Base-by-base conservation (phyloP, 2,888 invertebrate species). In the Harpalus rubripes region DNA sequence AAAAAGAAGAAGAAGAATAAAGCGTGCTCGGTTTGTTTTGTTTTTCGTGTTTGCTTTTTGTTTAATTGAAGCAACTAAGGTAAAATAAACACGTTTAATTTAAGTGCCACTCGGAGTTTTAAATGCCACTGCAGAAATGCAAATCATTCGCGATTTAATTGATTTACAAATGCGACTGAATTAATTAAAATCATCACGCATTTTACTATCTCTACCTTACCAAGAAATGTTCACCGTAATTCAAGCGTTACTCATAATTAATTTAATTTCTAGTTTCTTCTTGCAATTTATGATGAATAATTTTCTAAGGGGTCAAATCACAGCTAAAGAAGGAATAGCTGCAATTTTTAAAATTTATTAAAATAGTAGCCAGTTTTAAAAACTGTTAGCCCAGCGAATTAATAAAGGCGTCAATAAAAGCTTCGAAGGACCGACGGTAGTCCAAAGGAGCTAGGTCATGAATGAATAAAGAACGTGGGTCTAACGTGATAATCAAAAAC, bases 1-100 rank as follows among this genome's bases (percentile, higher is more conserved):
- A 78, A 78, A 78, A 32, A 74, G 74, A 74, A 56, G 74, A 74
- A 56, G 58, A 78, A 78, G 78, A 78, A 78, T 26, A 41, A 74
- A 74, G 44, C 72, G 72, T n/a, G 18, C 72, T 74, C 44, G 41
- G 18, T 18, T 74, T 44, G 72, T 74, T 74, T 68, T 63, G 63
- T n/a, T 63, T 32, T 68, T n/a, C 68, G 32, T 68, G 26, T 68
- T 68, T 39, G 68, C 68, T 68, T 44, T 68, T 74, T 74, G 72
- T 74, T 74, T 74, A 74, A 74, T 74, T 74, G 72, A 44, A 74
- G 44, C 72, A 74, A 74, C 72, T 74, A 44, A 74, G 72, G 72
- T 74, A 74, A 74, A 74, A 74, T 74, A 74, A 74, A 74, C 72
- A 74, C 72, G 72, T 74, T 74, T 44, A 44, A 74, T 74, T 74